Evolutionary conservation across 1,140 invertebrate species (phyloP), one percentile per base, ranked within the genome.

Genomic region (Thrips palmi): DNA sequence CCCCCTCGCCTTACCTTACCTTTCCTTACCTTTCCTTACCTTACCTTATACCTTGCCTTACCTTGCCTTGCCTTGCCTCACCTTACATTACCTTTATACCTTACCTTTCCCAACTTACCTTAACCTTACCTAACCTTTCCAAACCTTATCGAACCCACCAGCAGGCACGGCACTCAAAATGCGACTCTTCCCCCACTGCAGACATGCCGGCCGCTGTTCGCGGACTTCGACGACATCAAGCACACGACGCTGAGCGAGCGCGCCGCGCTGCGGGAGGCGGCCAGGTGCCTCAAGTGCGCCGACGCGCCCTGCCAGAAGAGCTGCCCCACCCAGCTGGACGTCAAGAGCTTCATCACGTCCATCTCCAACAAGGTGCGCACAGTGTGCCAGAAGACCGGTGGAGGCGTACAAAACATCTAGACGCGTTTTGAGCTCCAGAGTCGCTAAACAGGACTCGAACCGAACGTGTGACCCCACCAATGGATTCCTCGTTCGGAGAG

Each of bases 221-320:
- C 93, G 37, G 84, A 97, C 58, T 97, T 97, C 57, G 81, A 89
- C 45, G 93, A 97, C 50, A 85, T 97, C 23, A 98, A 98, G 57
- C 89, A 88, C 48, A 97, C 91, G 15, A 97, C 93, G 0, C 51
- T 97, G 29, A 92, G 88, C 49, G 93, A 98, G 58, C 66, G 92
- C 6, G 92, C 76, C 2, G 93, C 93, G 0, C 54, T 98, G 11
- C 71, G 66, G 42, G 93, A 98, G 60, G 87, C 94, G 0, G 70
- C 74, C 1, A 66, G 92, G 37, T 97, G 91, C 55, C 61, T 98
- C 6, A 98, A 97, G 57, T 98, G 93, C 59, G 91, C 85, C 0
- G 94, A 98, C 63, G 92, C 93, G 0, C 93, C 93, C 0, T 98
- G 93, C 54, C 93, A 97, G 61, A 97, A 97, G 58, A 88, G 85